These are phyloP conservation scores for Mico argentatus DNA, from an alignment of 2,797 vertebrate species.

Conservation along the genomic window DNA sequence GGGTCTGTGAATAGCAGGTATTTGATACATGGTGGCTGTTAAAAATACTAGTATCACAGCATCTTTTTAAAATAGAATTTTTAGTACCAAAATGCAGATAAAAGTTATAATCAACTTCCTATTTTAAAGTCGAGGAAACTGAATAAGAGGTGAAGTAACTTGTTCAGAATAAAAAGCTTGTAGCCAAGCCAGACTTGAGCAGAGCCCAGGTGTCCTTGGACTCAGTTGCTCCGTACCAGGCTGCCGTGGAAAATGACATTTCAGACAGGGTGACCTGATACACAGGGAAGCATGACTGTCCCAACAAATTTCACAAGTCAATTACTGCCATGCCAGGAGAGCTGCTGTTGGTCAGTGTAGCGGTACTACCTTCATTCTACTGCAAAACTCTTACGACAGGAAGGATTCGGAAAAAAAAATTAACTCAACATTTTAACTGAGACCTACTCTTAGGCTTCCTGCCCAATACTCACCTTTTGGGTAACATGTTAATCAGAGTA, in stretches of 20 bases:
- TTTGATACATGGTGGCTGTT: background rate
- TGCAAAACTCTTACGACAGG: background rate
- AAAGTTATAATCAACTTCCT: background rate
- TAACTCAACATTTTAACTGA: background rate
- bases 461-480: background rate
- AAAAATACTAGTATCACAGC: background rate
- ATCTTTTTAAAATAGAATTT: background rate
- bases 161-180: background rate
- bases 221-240: accelerated
- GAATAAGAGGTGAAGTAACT: background rate
- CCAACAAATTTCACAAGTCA: background rate
- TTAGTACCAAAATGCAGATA: background rate
- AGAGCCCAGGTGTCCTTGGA: background rate
- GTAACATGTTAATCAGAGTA: background rate
- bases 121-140: background rate
- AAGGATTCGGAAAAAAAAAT: background rate
- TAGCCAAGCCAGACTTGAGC: too few relatives aligned
- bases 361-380: background rate
- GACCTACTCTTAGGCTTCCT: background rate
- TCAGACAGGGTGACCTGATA: accelerated
- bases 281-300: accelerated
- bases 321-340: background rate
- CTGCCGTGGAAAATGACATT: accelerated
- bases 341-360: background rate
- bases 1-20: background rate